phyloP scores from a whole-genome alignment of 2,888 invertebrate genomes.

The Therioaphis trifolii region DNA sequence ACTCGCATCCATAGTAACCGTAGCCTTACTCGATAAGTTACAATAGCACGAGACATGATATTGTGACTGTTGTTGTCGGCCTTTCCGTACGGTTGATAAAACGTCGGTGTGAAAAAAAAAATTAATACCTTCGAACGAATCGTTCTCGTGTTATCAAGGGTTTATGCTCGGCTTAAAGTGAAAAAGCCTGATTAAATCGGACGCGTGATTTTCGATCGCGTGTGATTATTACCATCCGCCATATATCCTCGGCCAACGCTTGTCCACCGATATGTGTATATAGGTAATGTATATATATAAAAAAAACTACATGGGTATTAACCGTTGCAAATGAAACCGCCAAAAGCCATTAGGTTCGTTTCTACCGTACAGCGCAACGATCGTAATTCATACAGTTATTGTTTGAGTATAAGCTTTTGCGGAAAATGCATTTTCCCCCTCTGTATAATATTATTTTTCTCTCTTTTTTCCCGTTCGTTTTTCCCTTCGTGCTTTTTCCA shows the following conservation, averaged over 20 bases:
- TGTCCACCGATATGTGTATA: neutral
- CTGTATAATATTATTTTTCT: conserved; percentile 29
- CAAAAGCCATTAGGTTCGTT: conserved; percentile 42
- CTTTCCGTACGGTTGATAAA: neutral
- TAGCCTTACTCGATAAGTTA: no score
- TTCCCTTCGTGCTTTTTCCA: conserved; percentile 3
- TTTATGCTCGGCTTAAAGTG: conserved; percentile 7
- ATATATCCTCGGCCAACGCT: neutral
- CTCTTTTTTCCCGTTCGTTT: neutral
- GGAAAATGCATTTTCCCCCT: conserved; percentile 19
- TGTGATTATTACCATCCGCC: neutral
- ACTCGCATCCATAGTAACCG: no score
- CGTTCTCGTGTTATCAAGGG: neutral
- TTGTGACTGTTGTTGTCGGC: no score
- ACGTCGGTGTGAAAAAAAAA: neutral
- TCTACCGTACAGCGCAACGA: conserved; percentile 2
- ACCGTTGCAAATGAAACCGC: conserved; percentile 31
- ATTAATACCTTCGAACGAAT: neutral
- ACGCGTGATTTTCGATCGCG: conserved; percentile 25
- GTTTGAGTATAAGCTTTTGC: conserved; percentile 49
- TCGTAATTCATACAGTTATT: conserved; percentile 51
- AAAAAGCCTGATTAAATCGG: conserved; percentile 10
- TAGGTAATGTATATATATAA: no score
- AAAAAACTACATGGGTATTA: conserved; percentile 13
- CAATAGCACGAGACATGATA: no score